phyloP scores from a whole-genome alignment of 2,797 vertebrate genomes.

The Fratercula arctica region DNA sequence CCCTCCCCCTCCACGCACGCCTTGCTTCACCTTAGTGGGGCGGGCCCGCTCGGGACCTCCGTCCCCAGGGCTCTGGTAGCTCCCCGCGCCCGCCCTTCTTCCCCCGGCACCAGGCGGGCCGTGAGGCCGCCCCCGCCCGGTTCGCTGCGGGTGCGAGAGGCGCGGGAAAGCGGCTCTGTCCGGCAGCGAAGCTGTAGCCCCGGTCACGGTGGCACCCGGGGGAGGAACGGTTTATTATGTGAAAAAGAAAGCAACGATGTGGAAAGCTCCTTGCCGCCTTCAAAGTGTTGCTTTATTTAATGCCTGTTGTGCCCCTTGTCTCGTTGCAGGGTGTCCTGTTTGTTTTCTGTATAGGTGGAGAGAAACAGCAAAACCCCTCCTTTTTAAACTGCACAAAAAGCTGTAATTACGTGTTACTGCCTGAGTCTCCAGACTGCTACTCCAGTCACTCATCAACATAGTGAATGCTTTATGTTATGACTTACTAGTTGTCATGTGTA shows the following conservation, averaged over 20 bases:
- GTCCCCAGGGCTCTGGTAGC: not conserved
- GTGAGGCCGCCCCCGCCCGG: not conserved
- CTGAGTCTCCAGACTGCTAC: not conserved
- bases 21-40: too few species aligned
- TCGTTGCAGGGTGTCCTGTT: not conserved
- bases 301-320: not conserved
- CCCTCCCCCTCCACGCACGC: too few species aligned
- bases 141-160: not conserved
- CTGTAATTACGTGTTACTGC: not conserved
- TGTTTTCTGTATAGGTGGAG: not conserved
- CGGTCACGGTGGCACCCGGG: not conserved
- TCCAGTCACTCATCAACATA: fast-evolving
- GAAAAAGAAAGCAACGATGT: not conserved
- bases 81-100: fast-evolving
- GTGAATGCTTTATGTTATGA: not conserved
- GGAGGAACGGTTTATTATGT: fast-evolving
- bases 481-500: not conserved
- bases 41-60: not conserved
- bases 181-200: fast-evolving
- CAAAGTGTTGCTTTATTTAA: fast-evolving
- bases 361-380: not conserved
- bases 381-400: not conserved
- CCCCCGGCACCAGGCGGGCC: too few species aligned
- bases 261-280: not conserved
- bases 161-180: not conserved